Percentiles rank a stretch among this genome's conserved stretches.
Conservation (phyloP, 2,113 vertebrate species). For the Dasyornis broadbenti region DNA sequence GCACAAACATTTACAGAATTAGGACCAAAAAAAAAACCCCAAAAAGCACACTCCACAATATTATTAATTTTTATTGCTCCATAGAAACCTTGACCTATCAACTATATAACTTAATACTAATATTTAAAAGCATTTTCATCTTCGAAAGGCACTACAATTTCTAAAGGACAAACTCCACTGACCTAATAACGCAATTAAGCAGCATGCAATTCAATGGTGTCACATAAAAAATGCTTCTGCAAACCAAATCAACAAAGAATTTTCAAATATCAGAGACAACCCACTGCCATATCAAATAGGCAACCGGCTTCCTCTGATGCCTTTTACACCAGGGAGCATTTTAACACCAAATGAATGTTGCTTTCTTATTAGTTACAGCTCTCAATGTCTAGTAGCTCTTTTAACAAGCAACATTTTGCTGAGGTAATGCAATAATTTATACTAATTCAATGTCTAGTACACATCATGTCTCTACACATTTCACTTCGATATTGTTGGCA, state of each 20-base stretch:
- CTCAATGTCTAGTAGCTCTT: neutral
- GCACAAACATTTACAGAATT: neutral
- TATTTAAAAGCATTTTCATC: neutral
- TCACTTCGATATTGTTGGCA: neutral
- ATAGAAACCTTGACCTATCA: neutral
- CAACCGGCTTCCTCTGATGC: neutral
- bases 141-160: neutral
- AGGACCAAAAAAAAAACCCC: neutral
- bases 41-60: neutral
- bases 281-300: neutral
- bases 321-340: neutral
- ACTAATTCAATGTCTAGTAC: neutral
- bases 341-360: neutral
- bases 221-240: neutral
- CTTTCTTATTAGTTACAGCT: neutral
- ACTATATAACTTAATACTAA: neutral
- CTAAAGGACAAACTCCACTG: neutral
- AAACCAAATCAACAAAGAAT: neutral
- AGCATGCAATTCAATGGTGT: neutral
- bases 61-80: neutral
- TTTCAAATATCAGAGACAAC: neutral
- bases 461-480: neutral
- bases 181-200: slow-evolving; percentile 19
- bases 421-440: neutral
- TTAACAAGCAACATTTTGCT: neutral